Evolutionary conservation across 2,797 vertebrate genomes (phyloP).

Genomic region (Fundulus diaphanus): DNA sequence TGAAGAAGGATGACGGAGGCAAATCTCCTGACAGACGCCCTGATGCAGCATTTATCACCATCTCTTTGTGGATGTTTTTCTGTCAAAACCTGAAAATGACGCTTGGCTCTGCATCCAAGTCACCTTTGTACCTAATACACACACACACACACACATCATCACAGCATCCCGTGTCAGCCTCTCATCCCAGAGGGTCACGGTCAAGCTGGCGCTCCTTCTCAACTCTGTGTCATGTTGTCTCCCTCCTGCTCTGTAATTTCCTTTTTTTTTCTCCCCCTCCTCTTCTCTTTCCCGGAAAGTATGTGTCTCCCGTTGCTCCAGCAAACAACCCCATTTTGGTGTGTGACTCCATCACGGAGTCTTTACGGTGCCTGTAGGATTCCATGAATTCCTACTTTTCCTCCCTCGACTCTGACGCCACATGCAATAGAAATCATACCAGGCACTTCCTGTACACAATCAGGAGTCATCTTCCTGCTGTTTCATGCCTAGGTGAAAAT

Average conservation of each 20-base stretch:
- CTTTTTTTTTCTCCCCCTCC: conserved; percentile 55
- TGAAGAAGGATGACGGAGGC: conserved; percentile 56
- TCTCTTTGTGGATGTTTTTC: conserved; percentile 42
- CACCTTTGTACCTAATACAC: conserved; percentile 73
- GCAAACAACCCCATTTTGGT: conserved; percentile 71
- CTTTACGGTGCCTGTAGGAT: conserved; percentile 72
- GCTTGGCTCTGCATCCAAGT: conserved; percentile 63
- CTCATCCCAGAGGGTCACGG: conserved; percentile 75
- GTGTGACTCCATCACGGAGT: conserved; percentile 73
- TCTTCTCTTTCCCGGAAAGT: conserved; percentile 77
- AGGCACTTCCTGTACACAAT: conserved; percentile 60
- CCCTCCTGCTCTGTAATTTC: conserved; percentile 81
- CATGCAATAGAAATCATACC: conserved; percentile 64
- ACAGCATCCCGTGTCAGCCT: conserved; percentile 66
- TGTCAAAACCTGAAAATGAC: conserved; percentile 44
- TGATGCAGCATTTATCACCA: conserved; percentile 49
- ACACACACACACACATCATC: conserved; percentile 75
- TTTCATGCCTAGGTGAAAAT: conserved; percentile 35
- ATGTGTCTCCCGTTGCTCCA: conserved; percentile 74
- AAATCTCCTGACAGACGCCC: conserved; percentile 62
- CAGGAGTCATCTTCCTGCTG: conserved; percentile 27
- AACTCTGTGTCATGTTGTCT: conserved; percentile 76
- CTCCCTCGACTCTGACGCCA: conserved; percentile 71
- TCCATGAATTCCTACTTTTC: conserved; percentile 74
- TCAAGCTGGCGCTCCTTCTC: conserved; percentile 73